Percentiles rank a stretch among this genome's conserved stretches.
Evolutionary conservation across 2,888 invertebrate genomes (phyloP).

Genomic region (Podotricha telesiphe): DNA sequence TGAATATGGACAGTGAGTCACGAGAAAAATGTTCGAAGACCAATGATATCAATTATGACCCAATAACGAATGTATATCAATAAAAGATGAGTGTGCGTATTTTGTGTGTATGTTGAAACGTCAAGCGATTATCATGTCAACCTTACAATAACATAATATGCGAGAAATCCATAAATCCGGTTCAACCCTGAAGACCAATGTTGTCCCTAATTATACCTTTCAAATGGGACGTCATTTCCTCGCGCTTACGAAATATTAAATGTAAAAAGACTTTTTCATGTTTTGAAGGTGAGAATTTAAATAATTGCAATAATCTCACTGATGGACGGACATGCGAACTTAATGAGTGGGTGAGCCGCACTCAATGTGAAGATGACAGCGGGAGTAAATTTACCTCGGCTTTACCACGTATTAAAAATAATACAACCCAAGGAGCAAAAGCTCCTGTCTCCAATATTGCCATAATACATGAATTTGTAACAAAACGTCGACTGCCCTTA

Average conservation of each 20-base stretch:
- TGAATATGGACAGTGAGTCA: constrained; percentile 32
- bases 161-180: constrained; percentile 63
- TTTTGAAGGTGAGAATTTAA: constrained; percentile 83
- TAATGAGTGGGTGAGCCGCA: constrained; percentile 71
- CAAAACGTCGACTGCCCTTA: constrained; percentile 22
- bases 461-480: constrained; percentile 31
- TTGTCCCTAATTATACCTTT: constrained; percentile 82
- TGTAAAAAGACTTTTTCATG: constrained; percentile 77
- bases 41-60: constrained; percentile 29
- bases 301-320: constrained; percentile 81
- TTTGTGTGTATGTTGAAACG: constrained; percentile 64
- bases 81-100: constrained; percentile 42
- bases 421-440: no score
- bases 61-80: constrained; percentile 46
- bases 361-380: constrained; percentile 66
- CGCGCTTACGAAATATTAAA: constrained; percentile 81
- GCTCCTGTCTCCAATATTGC: constrained; percentile 30
- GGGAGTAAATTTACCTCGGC: constrained; percentile 36
- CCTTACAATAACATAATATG: constrained; percentile 58
- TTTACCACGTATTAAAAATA: constrained; percentile 27
- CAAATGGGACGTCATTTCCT: constrained; percentile 83
- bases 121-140: constrained; percentile 71
- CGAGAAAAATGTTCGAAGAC: constrained; percentile 10
- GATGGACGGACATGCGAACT: constrained; percentile 76
- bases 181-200: constrained; percentile 72